Conservation (phyloP, 2,797 vertebrate genomes). For the Morus bassanus region DNA sequence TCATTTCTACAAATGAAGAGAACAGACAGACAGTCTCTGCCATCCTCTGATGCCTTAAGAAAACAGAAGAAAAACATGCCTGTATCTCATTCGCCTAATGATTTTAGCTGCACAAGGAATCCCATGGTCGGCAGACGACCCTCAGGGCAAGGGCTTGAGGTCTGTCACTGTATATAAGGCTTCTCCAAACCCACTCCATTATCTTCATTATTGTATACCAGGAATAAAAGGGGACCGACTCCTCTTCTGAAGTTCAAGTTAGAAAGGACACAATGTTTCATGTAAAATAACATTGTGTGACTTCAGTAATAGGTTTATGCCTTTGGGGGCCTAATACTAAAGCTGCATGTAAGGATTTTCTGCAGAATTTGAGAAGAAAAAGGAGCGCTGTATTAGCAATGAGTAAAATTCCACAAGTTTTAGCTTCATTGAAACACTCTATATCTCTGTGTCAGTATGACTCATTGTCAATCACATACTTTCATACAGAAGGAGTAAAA, state of each 20-base stretch:
- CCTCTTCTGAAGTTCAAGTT: slow-evolving; percentile 57
- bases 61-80: slow-evolving; percentile 40
- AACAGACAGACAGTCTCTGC: slow-evolving; percentile 57
- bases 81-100: slow-evolving; percentile 53
- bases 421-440: slow-evolving; percentile 10
- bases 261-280: slow-evolving; percentile 62
- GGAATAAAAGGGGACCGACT: slow-evolving; percentile 68
- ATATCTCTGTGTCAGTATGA: neutral
- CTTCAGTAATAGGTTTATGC: slow-evolving; percentile 64
- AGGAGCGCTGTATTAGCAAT: slow-evolving; percentile 24
- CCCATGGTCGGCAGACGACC: slow-evolving; percentile 23
- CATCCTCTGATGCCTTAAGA: slow-evolving; percentile 41
- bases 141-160: slow-evolving; percentile 38
- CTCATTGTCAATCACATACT: neutral
- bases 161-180: slow-evolving; percentile 50
- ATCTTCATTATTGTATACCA: slow-evolving; percentile 68
- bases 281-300: slow-evolving; percentile 61
- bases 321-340: slow-evolving; percentile 52
- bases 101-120: slow-evolving; percentile 62
- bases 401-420: slow-evolving; percentile 52
- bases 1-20: slow-evolving; percentile 51
- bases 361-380: slow-evolving; percentile 49
- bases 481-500: neutral
- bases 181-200: slow-evolving; percentile 63
- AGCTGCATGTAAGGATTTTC: slow-evolving; percentile 57